These are phyloP conservation scores for Tipula confusa DNA, from an alignment of 2,888 invertebrate genomes.

Conservation along the genomic window DNA sequence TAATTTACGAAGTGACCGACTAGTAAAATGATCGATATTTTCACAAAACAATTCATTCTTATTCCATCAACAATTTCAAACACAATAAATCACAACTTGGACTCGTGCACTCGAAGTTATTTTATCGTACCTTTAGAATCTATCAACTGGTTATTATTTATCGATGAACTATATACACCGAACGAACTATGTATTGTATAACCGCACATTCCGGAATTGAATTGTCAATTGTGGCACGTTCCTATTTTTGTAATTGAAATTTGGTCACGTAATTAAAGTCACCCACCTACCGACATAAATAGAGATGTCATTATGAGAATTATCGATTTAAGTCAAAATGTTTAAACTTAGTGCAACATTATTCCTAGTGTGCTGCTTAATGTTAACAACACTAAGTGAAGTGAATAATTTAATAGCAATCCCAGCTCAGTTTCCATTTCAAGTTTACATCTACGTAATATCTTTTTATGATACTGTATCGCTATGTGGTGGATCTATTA, in stretches of 20 bases:
- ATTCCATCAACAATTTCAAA: background rate
- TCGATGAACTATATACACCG: background rate
- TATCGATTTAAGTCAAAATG: background rate
- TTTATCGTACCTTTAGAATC: background rate
- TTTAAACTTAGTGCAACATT: background rate
- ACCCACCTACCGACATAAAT: background rate
- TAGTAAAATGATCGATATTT: background rate
- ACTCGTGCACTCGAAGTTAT: background rate
- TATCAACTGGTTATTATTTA: background rate
- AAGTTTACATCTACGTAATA: background rate
- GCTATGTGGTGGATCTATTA: background rate
- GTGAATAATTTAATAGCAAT: background rate
- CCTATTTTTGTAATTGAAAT: background rate
- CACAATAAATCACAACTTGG: background rate
- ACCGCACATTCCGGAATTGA: background rate
- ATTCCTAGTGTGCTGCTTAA: background rate
- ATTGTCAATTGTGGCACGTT: background rate
- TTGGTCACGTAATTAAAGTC: background rate
- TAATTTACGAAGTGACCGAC: background rate
- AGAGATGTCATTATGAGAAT: background rate
- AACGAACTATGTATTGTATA: background rate
- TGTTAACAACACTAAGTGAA: background rate
- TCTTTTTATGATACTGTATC: background rate
- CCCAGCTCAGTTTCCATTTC: background rate
- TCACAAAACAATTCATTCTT: background rate